Percentiles rank a stretch among this genome's conserved stretches.
Conservation (phyloP, 2,113 vertebrate genomes). For the Phasianus colchicus region DNA sequence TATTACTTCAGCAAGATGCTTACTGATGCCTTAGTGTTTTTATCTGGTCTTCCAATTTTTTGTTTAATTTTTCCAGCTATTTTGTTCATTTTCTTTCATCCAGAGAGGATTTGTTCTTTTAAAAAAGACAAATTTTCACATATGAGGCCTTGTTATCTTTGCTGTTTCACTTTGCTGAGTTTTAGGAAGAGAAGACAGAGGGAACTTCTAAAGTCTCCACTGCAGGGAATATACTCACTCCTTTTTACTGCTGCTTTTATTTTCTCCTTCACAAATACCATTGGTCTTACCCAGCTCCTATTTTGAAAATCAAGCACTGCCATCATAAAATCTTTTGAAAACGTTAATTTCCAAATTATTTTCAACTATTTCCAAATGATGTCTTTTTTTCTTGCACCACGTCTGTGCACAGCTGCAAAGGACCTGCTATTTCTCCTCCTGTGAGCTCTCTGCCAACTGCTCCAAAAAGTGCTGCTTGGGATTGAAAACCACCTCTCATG, state of each 20-base stretch:
- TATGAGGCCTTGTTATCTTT: background rate
- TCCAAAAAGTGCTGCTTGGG: background rate
- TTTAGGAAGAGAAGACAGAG: background rate
- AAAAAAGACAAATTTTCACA: background rate
- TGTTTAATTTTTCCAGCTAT: background rate
- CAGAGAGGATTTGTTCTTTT: background rate
- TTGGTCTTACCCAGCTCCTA: background rate
- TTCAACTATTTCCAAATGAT: background rate
- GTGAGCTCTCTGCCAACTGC: background rate
- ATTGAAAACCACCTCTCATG: background rate
- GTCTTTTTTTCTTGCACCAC: background rate
- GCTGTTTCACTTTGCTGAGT: background rate
- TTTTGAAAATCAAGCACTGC: background rate
- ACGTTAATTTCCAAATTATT: too few species aligned
- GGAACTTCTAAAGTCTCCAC: background rate
- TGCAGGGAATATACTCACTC: background rate
- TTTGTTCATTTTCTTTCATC: background rate
- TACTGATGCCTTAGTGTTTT: background rate
- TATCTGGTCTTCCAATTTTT: background rate
- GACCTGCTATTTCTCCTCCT: background rate
- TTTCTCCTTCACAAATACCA: background rate
- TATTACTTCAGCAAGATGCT: background rate
- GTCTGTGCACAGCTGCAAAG: background rate
- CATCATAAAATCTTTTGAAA: background rate
- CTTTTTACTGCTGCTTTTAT: background rate